Base-by-base conservation (phyloP, 2,888 invertebrate species). In the Sminthurinus aureus region DNA sequence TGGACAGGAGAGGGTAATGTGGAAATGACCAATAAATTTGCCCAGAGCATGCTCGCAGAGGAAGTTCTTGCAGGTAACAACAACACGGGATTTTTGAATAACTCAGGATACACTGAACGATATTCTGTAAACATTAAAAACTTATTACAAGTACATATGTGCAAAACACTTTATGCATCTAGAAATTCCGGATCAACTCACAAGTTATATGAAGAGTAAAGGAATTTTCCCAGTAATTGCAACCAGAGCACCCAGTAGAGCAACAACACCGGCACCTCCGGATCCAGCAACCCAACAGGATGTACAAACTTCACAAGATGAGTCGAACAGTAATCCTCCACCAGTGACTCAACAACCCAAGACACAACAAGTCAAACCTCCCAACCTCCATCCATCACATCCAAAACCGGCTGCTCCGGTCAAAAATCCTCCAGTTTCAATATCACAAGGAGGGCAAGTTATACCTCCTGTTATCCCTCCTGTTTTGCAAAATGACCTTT, bases 171-270 rank as follows among this genome's bases (percentile, higher is more conserved):
- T 38, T 58, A 58, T 58, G 18, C 13, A 58, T 12, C 82, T 92
- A 11, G 93, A 93, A 89, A 91, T 93, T 18, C 92, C 92, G 0
- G 91, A 91, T 67, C 92, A 93, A 86, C 89, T 91, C 18, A 71
- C 22, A 9, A 26, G 71, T 26, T 71, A 24, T 15, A 71, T 71
- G 71, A 71, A 71, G 12, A 71, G 71, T 71, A 71, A 71, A 71
- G 71, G 71, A 15, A 71, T 71, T 71, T 71, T 26, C 24, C 71
- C 71, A 0, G 15, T 24, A 1, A 22, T 26, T 24, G 13, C 71
- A 13, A 13, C 71, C 24, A 0, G n/a, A 69, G 11, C 3, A 0
- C 20, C 20, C 24, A 20, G 20, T n/a, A 0, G 38, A 38, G 67
- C 67, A 67, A 15, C 15, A 64, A 20, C 67, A 18, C n/a, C 71